These are phyloP conservation scores for Eupeodes luniger DNA, from an alignment of 2,888 invertebrate genomes.

Conservation along the genomic window DNA sequence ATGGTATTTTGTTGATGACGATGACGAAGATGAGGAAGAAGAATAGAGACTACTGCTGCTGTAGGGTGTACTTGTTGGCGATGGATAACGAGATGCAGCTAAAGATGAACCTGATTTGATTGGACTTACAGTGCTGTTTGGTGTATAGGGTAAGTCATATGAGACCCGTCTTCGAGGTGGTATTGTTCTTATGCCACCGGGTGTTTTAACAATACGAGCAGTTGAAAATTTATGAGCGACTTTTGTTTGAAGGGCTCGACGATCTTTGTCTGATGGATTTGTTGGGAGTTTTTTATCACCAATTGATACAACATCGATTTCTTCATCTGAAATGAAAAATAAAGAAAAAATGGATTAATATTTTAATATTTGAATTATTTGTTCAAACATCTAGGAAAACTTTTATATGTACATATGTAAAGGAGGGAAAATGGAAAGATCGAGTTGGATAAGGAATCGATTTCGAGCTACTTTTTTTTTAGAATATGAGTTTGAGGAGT, in stretches of 20 bases:
- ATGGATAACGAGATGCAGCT: conserved; percentile 81
- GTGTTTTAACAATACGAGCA: conserved; percentile 80
- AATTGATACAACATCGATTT: conserved; percentile 93
- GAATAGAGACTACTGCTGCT: conserved; percentile 83
- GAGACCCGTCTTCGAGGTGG: conserved; percentile 79
- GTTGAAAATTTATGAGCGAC: conserved; percentile 86
- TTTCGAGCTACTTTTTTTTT: no score
- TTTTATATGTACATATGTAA: no score
- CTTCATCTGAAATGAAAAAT: conserved; percentile 85
- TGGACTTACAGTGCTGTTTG: conserved; percentile 82
- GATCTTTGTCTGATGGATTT: conserved; percentile 89
- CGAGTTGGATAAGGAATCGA: no score
- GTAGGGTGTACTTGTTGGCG: conserved; percentile 81
- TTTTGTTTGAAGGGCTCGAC: conserved; percentile 87
- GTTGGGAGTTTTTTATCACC: conserved; percentile 88
- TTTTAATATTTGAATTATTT: no score
- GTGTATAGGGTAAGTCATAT: conserved; percentile 80
- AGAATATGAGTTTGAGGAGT: no score
- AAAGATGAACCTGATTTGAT: conserved; percentile 79
- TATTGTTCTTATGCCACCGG: conserved; percentile 80
- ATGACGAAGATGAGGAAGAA: conserved; percentile 74
- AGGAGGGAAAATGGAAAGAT: no score
- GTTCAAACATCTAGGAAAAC: no score
- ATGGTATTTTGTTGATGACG: conserved; percentile 52
- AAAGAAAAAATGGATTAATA: neutral